Base-by-base conservation (phyloP, 2,797 vertebrate species). In the Varecia variegata region DNA sequence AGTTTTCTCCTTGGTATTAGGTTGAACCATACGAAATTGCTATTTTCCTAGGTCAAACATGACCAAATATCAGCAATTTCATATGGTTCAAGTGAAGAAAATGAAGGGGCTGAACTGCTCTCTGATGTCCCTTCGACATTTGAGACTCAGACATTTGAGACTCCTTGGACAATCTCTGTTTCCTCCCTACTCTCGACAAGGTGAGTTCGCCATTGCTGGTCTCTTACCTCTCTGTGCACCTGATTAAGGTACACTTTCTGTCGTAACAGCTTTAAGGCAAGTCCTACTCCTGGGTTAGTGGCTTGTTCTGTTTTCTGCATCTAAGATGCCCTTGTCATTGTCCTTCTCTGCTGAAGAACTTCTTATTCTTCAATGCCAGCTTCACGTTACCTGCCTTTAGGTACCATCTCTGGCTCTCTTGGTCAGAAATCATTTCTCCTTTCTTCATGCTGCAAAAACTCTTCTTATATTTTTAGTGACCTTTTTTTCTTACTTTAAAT, bases 401-500 rank as follows among this genome's bases (percentile, higher is more conserved):
- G 35, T 47, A 18, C 68, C 17, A 32, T 56, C 54, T 50, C 35
- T 58, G 25, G 18, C 40, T 79, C 60, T 73, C 25, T 67, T 7
- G n/a, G 43, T 11, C 32, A 74, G 67, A 92, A 92, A 68, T 30
- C 58, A 70, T 40, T n/a, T 79, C 54, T 68, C 47, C 65, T 79
- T 68, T 76, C 23, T 79, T 83, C n/a, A 17, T 60, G 13, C 25
- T 60, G 32, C 76, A 58, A 62, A 68, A 38, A 23, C 23, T 8
- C 23, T 68, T 83, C 58, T 92, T 38, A 43, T 40, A 38, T 21
- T 40, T 93, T 85, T 68, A 21, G 40, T 45, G 85, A 54, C 50
- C 25, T 54, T 50, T 77, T 56, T 71, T 83, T 62, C 74, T 94
- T 86, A 32, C 35, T 92, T 96, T 90, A 87, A 94, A 82, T 73